These are phyloP conservation scores for Ormyrus nitidulus DNA, from an alignment of 2,888 invertebrate species.

Conservation along the genomic window DNA sequence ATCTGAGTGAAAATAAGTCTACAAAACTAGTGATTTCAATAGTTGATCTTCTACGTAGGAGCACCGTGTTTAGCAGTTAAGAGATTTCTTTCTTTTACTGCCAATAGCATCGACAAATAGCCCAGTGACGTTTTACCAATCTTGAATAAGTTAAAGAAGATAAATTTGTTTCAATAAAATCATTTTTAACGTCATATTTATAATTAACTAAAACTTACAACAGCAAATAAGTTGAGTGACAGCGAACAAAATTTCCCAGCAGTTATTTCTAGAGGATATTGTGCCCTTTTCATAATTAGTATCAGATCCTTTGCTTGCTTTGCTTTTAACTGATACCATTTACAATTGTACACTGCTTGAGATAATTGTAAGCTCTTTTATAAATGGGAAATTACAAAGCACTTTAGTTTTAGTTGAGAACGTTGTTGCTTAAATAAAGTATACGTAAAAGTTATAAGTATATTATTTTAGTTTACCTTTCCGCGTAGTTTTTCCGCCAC, in stretches of 20 bases:
- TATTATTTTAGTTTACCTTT: slow-evolving; percentile 30
- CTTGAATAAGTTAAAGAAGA: not conserved
- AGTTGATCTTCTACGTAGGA: too few relatives aligned
- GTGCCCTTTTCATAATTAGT: slow-evolving; percentile 56
- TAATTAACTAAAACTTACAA: slow-evolving; percentile 12
- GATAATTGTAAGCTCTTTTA: slow-evolving; percentile 55
- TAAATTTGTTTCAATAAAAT: not conserved
- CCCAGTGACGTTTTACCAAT: slow-evolving; percentile 50
- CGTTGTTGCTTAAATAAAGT: slow-evolving; percentile 1
- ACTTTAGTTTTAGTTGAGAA: not conserved
- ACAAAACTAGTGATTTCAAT: too few relatives aligned
- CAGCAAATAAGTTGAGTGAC: slow-evolving; percentile 39
- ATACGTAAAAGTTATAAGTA: not conserved
- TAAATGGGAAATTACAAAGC: not conserved
- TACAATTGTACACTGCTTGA: slow-evolving; percentile 56
- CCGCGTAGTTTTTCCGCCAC: slow-evolving; percentile 45
- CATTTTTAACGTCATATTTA: not conserved
- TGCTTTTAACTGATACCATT: slow-evolving; percentile 58
- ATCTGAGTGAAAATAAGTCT: too few relatives aligned
- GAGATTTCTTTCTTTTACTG: slow-evolving; percentile 39
- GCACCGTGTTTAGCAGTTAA: too few relatives aligned
- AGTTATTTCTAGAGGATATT: slow-evolving; percentile 57
- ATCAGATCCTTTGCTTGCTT: slow-evolving; percentile 54
- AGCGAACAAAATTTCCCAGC: slow-evolving; percentile 59
- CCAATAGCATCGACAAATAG: slow-evolving; percentile 51